Evolutionary conservation across 2,113 vertebrate genomes (phyloP).

Genomic region (Mustelus asterias): DNA sequence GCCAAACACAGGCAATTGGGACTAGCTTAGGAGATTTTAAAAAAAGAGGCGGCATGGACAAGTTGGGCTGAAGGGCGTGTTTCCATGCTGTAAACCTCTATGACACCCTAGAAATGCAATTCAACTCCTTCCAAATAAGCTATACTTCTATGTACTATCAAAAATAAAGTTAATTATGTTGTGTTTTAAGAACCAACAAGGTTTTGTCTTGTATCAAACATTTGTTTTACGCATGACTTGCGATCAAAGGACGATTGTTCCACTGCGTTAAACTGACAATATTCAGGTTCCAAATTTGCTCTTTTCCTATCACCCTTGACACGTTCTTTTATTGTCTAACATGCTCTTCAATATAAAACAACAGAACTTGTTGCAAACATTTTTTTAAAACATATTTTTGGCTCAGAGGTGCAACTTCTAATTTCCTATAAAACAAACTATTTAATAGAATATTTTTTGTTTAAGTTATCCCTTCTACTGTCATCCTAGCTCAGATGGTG

Average conservation of each 20-base stretch:
- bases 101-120: not conserved
- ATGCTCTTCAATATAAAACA: not conserved
- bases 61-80: no score
- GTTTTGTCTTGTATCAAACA: not conserved
- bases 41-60: no score
- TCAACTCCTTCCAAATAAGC: not conserved
- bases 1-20: no score
- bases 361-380: not conserved
- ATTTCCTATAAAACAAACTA: not conserved
- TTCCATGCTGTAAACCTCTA: no score
- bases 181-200: not conserved
- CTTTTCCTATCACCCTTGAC: not conserved
- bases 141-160: not conserved
- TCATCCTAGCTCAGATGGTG: not conserved
- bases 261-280: not conserved
- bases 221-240: not conserved
- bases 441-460: not conserved
- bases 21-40: no score
- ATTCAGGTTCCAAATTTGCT: not conserved
- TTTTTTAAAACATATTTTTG: not conserved
- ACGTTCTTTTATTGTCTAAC: not conserved
- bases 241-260: not conserved
- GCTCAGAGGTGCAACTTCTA: not conserved
- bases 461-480: not conserved
- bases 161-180: not conserved